Conservation (phyloP, 2,888 invertebrate species). For the Drosophila merina region DNA sequence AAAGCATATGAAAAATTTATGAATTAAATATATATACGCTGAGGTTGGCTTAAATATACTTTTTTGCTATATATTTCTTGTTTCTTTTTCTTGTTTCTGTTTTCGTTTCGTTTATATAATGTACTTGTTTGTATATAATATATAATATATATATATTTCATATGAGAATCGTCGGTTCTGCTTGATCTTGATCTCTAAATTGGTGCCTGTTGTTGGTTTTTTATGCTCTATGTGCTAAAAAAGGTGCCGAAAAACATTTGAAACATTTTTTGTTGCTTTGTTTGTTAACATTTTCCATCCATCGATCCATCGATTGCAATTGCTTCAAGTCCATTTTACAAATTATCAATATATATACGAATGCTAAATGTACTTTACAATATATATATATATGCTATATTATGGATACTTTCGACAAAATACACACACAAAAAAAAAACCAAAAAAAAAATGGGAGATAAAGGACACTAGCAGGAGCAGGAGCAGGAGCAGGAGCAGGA, state of each 20-base stretch:
- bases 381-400: constrained; percentile 10
- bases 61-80: constrained; percentile 21
- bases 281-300: constrained; percentile 47
- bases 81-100: too few relatives aligned
- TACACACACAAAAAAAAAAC: neutral
- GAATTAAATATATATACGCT: constrained; percentile 34
- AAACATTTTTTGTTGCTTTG: constrained; percentile 56
- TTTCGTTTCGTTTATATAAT: constrained; percentile 20
- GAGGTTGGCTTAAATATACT: constrained; percentile 38
- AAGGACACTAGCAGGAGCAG: constrained; percentile 9
- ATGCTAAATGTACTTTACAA: constrained; percentile 24
- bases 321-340: constrained; percentile 26
- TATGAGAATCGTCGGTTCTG: constrained; percentile 63
- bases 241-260: constrained; percentile 57
- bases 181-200: constrained; percentile 49
- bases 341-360: constrained; percentile 45
- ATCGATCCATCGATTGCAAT: constrained; percentile 20
- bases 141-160: constrained; percentile 28
- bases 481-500: neutral
- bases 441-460: neutral
- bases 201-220: constrained; percentile 44
- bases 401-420: constrained; percentile 1
- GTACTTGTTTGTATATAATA: constrained; percentile 25
- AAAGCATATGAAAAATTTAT: constrained; percentile 18
- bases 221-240: constrained; percentile 59